Base-by-base conservation (phyloP, 2,797 vertebrate genomes). In the Karalla daura region DNA sequence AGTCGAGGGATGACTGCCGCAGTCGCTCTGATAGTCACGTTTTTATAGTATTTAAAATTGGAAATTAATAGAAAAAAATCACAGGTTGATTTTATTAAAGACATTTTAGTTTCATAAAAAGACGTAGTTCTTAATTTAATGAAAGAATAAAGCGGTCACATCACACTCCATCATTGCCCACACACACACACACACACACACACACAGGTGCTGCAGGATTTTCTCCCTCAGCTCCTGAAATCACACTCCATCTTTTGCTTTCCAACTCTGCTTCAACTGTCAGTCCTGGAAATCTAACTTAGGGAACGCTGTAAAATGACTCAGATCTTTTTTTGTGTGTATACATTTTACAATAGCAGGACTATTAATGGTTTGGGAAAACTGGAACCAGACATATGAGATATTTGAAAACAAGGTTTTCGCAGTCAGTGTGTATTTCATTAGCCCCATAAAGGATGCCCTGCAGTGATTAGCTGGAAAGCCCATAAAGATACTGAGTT, bases 401-500 rank as follows among this genome's bases (percentile, higher is more conserved):
- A 63, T 23, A 56, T 82, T 58, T 28, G 11, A 77, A 84, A 75
- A 66, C 47, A 55, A 74, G 45, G 49, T 60, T 51, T 80, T 13
- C 14, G 40, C 44, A 44, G 41, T 36, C 15, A 63, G 67, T 60
- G 59, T 45, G 21, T 67, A 59, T 78, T 80, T 75, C 54, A 83
- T 83, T 84, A 72, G 66, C 62, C 39, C 23, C 74, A 24, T 47
- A 71, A 47, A 23, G 15, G 54, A 70, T 66, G 60, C 65, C 67
- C 70, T 72, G 84, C 78, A 65, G 86, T 62, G 72, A 78, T 70
- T 35, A 71, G 66, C 56, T 77, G 81, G 61, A 75, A 77, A 75
- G 23, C 24, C 60, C 37, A 74, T 86, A 74, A 85, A 82, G 52
- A 40, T 47, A 20, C 41, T 41, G 32, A 56, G 46, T 67, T 78